phyloP scores from a whole-genome alignment of 2,888 invertebrate species.

The Apamea crenata region DNA sequence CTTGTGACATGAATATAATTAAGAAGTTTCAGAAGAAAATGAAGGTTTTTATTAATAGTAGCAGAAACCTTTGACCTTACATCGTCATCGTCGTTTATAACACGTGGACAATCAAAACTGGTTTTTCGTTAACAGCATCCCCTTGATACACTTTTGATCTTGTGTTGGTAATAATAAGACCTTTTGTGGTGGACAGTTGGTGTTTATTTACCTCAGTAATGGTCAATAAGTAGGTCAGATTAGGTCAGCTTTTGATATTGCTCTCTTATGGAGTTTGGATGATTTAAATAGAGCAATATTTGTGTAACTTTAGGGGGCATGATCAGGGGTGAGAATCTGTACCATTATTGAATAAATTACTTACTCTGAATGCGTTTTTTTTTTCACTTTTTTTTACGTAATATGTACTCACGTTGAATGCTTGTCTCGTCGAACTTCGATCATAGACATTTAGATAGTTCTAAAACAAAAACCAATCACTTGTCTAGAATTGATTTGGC shows the following conservation, averaged over 20 bases:
- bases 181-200: neutral
- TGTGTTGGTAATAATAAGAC: constrained; percentile 32
- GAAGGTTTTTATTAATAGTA: too few species aligned
- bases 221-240: constrained; percentile 35
- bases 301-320: too few species aligned
- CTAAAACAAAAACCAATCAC: neutral
- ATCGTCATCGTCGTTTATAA: too few species aligned
- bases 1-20: too few species aligned
- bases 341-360: neutral
- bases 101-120: constrained; percentile 60
- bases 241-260: constrained; percentile 14
- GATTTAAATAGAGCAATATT: neutral
- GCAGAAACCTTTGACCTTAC: constrained; percentile 69
- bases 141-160: constrained; percentile 80
- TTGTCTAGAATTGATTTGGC: neutral
- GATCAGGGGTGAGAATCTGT: neutral
- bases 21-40: too few species aligned
- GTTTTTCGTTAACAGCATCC: constrained; percentile 68
- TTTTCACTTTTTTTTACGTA: neutral
- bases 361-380: neutral
- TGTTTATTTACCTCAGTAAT: neutral
- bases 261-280: neutral
- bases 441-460: neutral
- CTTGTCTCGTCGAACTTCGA: neutral
- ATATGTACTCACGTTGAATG: neutral